phyloP scores from a whole-genome alignment of 1,140 invertebrate genomes.

The Heliothis virescens region DNA sequence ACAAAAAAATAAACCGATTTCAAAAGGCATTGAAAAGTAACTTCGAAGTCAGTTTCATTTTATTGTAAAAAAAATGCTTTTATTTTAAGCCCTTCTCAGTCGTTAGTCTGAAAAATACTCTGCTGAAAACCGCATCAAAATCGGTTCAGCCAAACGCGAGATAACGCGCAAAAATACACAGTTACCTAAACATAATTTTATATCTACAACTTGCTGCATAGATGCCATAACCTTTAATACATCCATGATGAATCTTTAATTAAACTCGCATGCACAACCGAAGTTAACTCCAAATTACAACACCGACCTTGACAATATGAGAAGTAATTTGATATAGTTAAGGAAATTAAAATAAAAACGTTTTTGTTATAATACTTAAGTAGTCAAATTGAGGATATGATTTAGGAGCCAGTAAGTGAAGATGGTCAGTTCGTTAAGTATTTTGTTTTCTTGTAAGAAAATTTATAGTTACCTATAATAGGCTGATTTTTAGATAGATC shows the following conservation, averaged over 20 bases:
- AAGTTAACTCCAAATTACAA: conserved; percentile 26
- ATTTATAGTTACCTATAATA: too few relatives aligned
- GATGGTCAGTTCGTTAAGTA: not conserved
- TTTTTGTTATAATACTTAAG: conserved; percentile 15
- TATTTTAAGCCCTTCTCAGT: too few relatives aligned
- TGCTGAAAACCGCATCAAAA: too few relatives aligned
- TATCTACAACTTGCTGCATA: not conserved
- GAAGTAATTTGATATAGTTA: conserved; percentile 36
- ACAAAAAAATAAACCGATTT: too few relatives aligned
- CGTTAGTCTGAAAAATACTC: too few relatives aligned
- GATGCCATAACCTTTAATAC: not conserved
- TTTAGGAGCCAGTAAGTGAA: not conserved
- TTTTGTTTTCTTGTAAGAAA: not conserved
- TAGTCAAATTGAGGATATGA: conserved; percentile 25
- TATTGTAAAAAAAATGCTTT: too few relatives aligned
- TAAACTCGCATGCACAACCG: conserved; percentile 21
- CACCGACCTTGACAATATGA: conserved; percentile 30
- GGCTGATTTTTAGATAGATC: too few relatives aligned
- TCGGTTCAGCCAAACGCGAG: too few relatives aligned
- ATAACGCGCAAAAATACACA: not conserved
- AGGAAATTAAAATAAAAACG: conserved; percentile 35
- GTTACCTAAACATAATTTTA: too few relatives aligned
- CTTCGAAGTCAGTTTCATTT: too few relatives aligned
- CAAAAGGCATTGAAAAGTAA: not conserved
- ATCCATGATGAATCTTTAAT: conserved; percentile 1